Evolutionary conservation across 1,140 invertebrate genomes (phyloP), one percentile per base, ranked within the genome.

Genomic region (Antheraea mylitta): DNA sequence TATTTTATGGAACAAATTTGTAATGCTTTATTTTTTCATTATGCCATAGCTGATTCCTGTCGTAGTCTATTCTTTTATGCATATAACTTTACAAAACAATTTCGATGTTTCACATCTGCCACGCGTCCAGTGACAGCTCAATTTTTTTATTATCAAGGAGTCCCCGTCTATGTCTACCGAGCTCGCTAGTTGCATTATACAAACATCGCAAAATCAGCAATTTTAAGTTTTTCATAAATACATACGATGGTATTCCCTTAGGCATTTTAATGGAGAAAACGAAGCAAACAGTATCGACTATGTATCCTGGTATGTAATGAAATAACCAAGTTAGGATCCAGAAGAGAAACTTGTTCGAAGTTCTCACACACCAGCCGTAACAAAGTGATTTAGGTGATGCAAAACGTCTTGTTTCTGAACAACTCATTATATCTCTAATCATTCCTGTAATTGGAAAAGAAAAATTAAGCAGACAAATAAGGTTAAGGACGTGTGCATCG

Each of bases 261-360:
- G 53, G 58, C 18, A 68, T 64, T 42, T 77, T 73, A 10, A 73
- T 68, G 0, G 70, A 67, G 0, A 73, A 64, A 0, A 79, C 19
- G 0, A 66, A 38, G 10, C 71, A 73, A 0, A 72, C 53, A 0
- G 42, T 66, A 16, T 83, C 79, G 0, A 76, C 63, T 0, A 81
- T 30, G n/a, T 79, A 79, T 7, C 69, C 79, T 0, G 81, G 81
- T 67, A 81, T 78, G 30, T 71, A 83, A 38, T 83, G 81, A 0
- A 83, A 62, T 3, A 81, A n/a, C 81, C 77, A 81, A 2, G 71
- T 71, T 7, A 81, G 18, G 0, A 81, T 7, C 5, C 61, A 60
- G 48, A 64, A 76, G 0, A 75, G 0, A 7, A 69, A 11, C 16
- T 62, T 64, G 18, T 68, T 72, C 0, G 18, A 58, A 0, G 69